Evolutionary conservation across 2,797 vertebrate species (phyloP).

Genomic region (Neostethus bicornis): DNA sequence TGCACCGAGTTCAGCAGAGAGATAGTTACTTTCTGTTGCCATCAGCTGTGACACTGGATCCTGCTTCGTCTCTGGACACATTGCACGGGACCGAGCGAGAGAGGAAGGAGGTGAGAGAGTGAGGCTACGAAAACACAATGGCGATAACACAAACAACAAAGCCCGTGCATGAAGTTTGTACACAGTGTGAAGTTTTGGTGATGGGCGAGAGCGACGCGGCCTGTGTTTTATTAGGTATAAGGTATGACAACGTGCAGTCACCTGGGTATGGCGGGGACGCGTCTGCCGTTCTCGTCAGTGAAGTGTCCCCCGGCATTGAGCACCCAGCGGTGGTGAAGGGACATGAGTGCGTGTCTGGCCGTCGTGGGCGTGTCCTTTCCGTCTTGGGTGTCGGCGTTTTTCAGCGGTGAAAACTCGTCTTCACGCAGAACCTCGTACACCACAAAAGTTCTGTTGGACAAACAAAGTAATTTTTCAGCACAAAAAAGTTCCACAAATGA

Average conservation of each 20-base stretch:
- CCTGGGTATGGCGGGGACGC: conserved; percentile 93
- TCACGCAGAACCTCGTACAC: conserved; percentile 94
- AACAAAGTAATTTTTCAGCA: conserved; percentile 10
- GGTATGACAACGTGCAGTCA: conserved; percentile 56
- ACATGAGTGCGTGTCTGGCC: conserved; percentile 90
- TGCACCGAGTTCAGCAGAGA: conserved; percentile 77
- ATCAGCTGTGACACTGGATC: conserved; percentile 84
- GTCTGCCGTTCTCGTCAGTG: conserved; percentile 91
- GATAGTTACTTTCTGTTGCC: conserved; percentile 95
- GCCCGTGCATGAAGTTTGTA: conserved; percentile 19
- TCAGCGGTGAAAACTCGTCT: conserved; percentile 96
- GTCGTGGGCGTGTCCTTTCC: conserved; percentile 97
- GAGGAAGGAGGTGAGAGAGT: conserved; percentile 47
- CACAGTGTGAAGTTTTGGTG: conserved; percentile 14
- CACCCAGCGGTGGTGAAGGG: conserved; percentile 97
- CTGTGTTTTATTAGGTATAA: neutral
- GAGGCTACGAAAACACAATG: conserved; percentile 47
- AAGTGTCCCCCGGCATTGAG: conserved; percentile 95
- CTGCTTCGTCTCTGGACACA: conserved; percentile 84
- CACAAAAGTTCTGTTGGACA: conserved; percentile 85
- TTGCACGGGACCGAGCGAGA: conserved; percentile 77
- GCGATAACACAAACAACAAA: conserved; percentile 36
- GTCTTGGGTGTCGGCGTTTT: conserved; percentile 94
- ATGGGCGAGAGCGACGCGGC: conserved; percentile 3
- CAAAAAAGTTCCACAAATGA: neutral